phyloP scores from a whole-genome alignment of 2,113 vertebrate genomes.

The Lepus europaeus region DNA sequence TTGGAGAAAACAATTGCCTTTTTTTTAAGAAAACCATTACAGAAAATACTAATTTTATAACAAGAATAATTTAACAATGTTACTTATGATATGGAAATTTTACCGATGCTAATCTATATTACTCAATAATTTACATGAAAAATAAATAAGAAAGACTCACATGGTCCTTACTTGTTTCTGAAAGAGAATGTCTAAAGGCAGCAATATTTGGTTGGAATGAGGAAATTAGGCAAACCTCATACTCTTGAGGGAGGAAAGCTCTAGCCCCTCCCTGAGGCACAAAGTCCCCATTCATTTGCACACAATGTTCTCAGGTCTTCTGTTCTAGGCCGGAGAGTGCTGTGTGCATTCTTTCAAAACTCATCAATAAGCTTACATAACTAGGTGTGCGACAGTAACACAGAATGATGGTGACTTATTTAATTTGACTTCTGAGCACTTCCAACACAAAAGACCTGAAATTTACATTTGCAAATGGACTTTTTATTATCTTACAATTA shows the following conservation, averaged over 20 bases:
- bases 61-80: background rate
- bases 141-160: background rate
- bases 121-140: slow-evolving; percentile 23
- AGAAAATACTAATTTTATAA: background rate
- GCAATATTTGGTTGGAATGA: background rate
- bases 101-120: background rate
- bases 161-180: background rate
- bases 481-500: slow-evolving; percentile 14
- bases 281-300: background rate
- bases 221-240: background rate
- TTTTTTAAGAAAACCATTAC: background rate
- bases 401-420: background rate
- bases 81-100: background rate
- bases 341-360: background rate
- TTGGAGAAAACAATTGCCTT: background rate
- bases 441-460: slow-evolving; percentile 7
- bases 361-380: background rate
- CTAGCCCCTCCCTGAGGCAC: background rate
- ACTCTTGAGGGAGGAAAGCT: background rate
- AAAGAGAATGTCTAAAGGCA: background rate
- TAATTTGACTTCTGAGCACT: background rate
- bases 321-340: no score
- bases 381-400: background rate
- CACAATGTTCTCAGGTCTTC: background rate
- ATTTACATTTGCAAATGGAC: background rate